Conservation (phyloP, 64 coral and sea anemone genomes). For the Stichodactyla helianthus region DNA sequence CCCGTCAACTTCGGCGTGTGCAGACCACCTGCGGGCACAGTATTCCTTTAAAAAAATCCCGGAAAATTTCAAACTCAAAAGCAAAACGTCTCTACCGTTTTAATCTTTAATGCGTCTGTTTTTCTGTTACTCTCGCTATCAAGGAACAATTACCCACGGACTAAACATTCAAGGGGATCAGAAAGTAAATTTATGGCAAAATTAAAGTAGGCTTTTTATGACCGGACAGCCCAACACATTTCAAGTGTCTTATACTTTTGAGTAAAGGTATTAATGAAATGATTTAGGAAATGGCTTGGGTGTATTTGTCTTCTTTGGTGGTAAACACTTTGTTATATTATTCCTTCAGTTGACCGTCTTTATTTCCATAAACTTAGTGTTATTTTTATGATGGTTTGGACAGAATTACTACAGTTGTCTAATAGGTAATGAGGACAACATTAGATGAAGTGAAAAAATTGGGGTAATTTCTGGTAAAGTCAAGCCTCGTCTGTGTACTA, state of each 20-base stretch:
- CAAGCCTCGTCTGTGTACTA: no score
- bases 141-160: background rate
- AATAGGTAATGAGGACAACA: no score
- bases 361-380: background rate
- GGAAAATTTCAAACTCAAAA: background rate
- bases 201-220: slow-evolving; percentile 1
- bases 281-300: background rate
- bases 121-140: background rate
- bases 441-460: no score
- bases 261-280: slow-evolving; percentile 16
- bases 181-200: background rate
- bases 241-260: slow-evolving; percentile 4
- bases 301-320: background rate
- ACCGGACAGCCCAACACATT: slow-evolving; percentile 1
- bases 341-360: background rate
- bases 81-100: background rate
- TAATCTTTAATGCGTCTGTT: background rate
- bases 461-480: no score
- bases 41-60: background rate
- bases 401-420: no score
- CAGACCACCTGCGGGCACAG: background rate
- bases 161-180: background rate
- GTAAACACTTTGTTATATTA: background rate
- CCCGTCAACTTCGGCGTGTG: background rate
- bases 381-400: background rate